Evolutionary conservation across 2,797 vertebrate genomes (phyloP).

Genomic region (Otolemur crassicaudatus): DNA sequence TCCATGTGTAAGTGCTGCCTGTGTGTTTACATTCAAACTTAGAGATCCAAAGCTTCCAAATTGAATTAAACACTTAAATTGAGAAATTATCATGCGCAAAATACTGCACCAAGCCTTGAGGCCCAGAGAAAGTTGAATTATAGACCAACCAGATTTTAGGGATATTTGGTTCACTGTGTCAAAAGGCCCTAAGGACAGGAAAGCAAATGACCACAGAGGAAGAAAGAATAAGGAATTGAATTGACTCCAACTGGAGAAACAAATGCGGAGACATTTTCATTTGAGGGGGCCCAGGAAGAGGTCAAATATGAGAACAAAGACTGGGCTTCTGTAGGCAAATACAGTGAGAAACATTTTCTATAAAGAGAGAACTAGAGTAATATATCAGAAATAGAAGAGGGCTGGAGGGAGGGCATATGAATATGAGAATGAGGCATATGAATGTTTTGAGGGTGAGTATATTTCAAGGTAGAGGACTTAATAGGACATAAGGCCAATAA

Average conservation of each 20-base stretch:
- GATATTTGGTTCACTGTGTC: background rate
- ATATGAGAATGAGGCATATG: too few species aligned
- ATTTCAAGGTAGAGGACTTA: background rate
- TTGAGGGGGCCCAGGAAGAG: background rate
- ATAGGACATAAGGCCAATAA: background rate
- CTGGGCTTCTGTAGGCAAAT: background rate
- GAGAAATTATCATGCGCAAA: conserved; percentile 41
- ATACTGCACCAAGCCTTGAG: background rate
- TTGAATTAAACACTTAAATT: conserved; percentile 50
- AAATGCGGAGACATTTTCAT: background rate
- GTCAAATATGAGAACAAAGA: background rate
- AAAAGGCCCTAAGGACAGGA: background rate
- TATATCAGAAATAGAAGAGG: background rate
- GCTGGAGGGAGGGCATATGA: background rate
- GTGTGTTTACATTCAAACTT: conserved; percentile 29
- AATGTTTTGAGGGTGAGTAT: background rate
- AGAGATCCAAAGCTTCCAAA: conserved; percentile 43
- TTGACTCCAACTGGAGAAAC: background rate
- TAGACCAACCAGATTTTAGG: background rate
- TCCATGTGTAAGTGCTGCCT: conserved; percentile 23
- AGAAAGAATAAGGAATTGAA: background rate
- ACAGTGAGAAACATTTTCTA: background rate
- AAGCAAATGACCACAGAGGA: background rate
- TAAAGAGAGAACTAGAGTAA: background rate
- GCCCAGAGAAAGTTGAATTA: background rate